A percentile compares a stretch with the other conserved stretches of the same genome.
Evolutionary conservation across 2,113 vertebrate species (phyloP).

Genomic region (Rhinoderma darwinii): DNA sequence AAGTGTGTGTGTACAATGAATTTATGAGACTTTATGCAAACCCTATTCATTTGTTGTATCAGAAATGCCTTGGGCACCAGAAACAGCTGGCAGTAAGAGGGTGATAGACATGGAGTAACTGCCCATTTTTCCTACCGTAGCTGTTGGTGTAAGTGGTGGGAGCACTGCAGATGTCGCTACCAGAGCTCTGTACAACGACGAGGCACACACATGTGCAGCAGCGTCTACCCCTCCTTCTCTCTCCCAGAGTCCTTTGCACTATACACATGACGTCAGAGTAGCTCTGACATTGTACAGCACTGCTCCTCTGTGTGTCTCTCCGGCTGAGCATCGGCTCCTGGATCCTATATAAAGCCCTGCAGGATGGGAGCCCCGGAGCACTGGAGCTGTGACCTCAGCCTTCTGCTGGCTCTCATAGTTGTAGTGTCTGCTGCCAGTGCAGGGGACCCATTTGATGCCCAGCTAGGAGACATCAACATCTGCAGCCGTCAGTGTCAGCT

Average conservation of each 20-base stretch:
- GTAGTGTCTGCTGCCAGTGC: conserved; percentile 70
- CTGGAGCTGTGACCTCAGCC: conserved; percentile 70
- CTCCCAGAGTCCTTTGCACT: conserved; percentile 55
- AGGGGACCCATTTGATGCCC: conserved; percentile 79
- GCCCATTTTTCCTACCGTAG: neutral
- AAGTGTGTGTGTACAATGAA: neutral
- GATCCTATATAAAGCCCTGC: conserved; percentile 29
- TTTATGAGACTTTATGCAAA: no score
- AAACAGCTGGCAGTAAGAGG: neutral
- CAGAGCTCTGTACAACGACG: neutral
- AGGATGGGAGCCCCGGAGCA: conserved; percentile 50
- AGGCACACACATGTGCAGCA: neutral
- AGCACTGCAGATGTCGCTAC: neutral
- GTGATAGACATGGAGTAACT: neutral
- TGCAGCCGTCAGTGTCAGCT: conserved; percentile 83
- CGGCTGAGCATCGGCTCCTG: conserved; percentile 20
- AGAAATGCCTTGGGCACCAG: neutral
- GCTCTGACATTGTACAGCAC: conserved; percentile 36
- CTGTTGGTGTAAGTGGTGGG: neutral
- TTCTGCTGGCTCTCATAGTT: conserved; percentile 72
- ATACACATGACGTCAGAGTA: conserved; percentile 46
- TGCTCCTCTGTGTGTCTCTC: conserved; percentile 17
- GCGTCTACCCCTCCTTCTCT: conserved; percentile 46
- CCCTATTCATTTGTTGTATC: no score
- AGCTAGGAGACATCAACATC: conserved; percentile 83